Evolutionary conservation across 2,888 invertebrate genomes (phyloP), one percentile per base, ranked within the genome.

Genomic region (Serrognathus titanus): DNA sequence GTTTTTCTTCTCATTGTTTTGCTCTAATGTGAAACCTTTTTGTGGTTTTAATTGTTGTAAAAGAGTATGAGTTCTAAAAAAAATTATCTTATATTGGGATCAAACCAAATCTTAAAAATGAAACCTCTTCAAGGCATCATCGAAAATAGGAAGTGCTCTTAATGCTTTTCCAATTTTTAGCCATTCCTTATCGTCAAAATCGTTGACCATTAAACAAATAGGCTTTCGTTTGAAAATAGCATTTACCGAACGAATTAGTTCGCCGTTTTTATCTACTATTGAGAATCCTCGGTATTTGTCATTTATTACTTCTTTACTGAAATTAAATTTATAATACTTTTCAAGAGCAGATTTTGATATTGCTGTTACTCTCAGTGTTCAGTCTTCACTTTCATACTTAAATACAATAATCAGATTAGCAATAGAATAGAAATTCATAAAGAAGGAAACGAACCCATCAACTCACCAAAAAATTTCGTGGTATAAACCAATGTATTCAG

Each of bases 401-500:
- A n/a, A 16, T 16, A 16, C 16, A 16, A 16, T 16, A 16, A 16
- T 16, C 2, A 1, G 16, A 16, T 16, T 16, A 16, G 16, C 16
- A 16, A 16, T 16, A 2, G 2, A 16, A 16, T 16, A 16, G 2
- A 16, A 16, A 16, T 16, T 16, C 16, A 16, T 2, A 1, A 6
- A 5, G n/a, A 2, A 9, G 13, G 2, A 16, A 16, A 16, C 16
- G 2, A 16, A 16, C 2, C 11, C 7, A 31, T 11, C 7, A 31
- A 9, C 24, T 24, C 8, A 48, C 48, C 48, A 20, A 37, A 50
- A 55, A 10, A 67, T 41, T 20, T 72, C 60, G 51, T 75, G 73
- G 10, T 73, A 50, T 3, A 76, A 51, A 41, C 58, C 57, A 5
- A 72, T 59, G 46, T 67, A 63, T 54, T 69, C 72, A 10, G 57